Conservation (phyloP, 2,113 vertebrate genomes). For the Heterotis niloticus region DNA sequence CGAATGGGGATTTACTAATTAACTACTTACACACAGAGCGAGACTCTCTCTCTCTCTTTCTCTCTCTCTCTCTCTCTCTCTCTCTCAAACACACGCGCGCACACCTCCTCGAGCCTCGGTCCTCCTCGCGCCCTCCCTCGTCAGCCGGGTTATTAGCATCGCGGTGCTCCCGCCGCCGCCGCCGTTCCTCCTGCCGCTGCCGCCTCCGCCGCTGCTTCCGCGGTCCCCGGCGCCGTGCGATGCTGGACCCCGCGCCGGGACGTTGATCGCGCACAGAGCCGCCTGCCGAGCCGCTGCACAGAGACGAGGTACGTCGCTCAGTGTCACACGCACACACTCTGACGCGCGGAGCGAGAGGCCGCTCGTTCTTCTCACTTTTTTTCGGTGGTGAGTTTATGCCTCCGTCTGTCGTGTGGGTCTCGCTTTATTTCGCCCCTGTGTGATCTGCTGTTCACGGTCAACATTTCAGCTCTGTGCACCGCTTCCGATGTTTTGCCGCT, state of each 20-base stretch:
- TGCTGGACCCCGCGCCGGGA: slow-evolving; percentile 41
- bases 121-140: slow-evolving; percentile 44
- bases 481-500: too few species aligned
- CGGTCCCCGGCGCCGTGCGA: slow-evolving; percentile 59
- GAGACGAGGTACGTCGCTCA: slow-evolving; percentile 54
- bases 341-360: too few species aligned
- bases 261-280: slow-evolving; percentile 50
- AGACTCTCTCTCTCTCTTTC: slow-evolving; percentile 31
- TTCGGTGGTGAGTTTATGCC: too few species aligned
- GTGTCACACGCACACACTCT: background rate
- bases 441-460: too few species aligned
- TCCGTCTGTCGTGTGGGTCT: too few species aligned
- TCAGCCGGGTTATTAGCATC: slow-evolving; percentile 58
- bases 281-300: slow-evolving; percentile 30
- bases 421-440: too few species aligned
- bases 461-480: too few species aligned
- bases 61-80: slow-evolving; percentile 32
- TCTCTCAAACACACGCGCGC: slow-evolving; percentile 19
- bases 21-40: slow-evolving; percentile 59
- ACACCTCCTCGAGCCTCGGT: slow-evolving; percentile 51
- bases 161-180: too few species aligned
- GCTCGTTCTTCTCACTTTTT: too few species aligned
- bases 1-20: slow-evolving; percentile 78
- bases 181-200: too few species aligned
- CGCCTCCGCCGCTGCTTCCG: slow-evolving; percentile 29